These are phyloP conservation scores for Centrocercus urophasianus DNA, from an alignment of 2,113 vertebrate species.

Conservation along the genomic window DNA sequence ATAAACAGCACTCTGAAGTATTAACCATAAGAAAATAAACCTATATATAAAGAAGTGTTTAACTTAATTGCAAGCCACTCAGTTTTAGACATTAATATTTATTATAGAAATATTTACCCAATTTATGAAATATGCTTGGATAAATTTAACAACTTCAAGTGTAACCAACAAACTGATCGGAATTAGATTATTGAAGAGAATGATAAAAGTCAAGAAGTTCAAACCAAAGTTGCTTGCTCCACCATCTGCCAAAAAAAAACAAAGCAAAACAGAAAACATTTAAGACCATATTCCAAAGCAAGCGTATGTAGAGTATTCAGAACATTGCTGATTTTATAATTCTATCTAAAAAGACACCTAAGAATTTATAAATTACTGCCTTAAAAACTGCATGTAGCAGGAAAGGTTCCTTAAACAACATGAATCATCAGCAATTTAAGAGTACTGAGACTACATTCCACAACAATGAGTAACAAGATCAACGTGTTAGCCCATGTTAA, in stretches of 20 bases:
- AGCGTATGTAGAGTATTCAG: background rate
- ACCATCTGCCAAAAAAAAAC: slow-evolving; percentile 86
- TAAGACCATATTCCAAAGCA: background rate
- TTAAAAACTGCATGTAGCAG: background rate
- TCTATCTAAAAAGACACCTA: background rate
- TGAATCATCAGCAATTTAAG: background rate
- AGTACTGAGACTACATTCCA: background rate
- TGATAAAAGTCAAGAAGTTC: slow-evolving; percentile 99
- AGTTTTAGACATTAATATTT: background rate
- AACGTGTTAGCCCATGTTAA: background rate
- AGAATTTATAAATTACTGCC: background rate
- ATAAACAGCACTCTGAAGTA: background rate
- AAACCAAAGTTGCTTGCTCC: slow-evolving; percentile 96
- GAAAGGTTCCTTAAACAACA: background rate
- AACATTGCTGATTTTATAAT: background rate
- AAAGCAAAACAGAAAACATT: slow-evolving; percentile 12
- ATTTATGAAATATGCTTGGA: slow-evolving; percentile 98
- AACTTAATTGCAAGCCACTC: background rate
- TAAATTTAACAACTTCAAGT: slow-evolving; percentile 98
- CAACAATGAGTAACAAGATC: background rate
- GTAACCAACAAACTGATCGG: slow-evolving; percentile 98
- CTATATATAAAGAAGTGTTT: background rate
- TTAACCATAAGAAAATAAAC: background rate
- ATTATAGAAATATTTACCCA: slow-evolving; percentile 87
- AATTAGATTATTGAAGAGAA: slow-evolving; percentile 99